Percentiles rank a stretch among this genome's conserved stretches.
These are phyloP conservation scores for Chaetogeoica ovagalla DNA, from an alignment of 2,888 invertebrate genomes.

Conservation along the genomic window DNA sequence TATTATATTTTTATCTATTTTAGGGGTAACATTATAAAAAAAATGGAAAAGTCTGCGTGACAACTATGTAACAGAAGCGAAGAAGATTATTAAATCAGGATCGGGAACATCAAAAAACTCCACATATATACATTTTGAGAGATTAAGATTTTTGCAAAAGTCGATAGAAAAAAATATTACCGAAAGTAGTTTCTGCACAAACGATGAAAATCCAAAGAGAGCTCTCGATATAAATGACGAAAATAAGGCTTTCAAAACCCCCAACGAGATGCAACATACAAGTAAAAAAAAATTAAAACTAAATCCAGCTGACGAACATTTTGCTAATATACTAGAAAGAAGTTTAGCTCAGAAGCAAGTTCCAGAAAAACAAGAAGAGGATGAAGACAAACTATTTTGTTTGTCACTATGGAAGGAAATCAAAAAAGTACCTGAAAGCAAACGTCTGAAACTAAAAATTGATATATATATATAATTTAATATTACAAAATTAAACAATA, in stretches of 20 bases:
- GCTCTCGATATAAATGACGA: neutral
- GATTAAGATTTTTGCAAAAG: constrained; percentile 23
- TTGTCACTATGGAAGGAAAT: constrained; percentile 27
- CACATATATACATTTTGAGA: constrained; percentile 22
- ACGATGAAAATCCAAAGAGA: constrained; percentile 17
- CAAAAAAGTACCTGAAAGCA: constrained; percentile 28
- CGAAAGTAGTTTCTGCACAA: constrained; percentile 14
- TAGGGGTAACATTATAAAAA: constrained; percentile 35
- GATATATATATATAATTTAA: constrained; percentile 29
- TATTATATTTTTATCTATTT: too few relatives aligned
- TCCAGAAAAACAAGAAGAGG: constrained; percentile 12
- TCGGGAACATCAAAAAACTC: constrained; percentile 21
- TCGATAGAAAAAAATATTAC: constrained; percentile 18
- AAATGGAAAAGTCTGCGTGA: constrained; percentile 36
- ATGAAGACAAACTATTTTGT: constrained; percentile 33
- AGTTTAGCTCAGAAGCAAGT: constrained; percentile 20
- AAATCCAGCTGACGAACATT: constrained; percentile 24
- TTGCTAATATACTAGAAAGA: constrained; percentile 25
- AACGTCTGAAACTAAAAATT: constrained; percentile 28
- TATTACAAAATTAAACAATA: constrained; percentile 21
- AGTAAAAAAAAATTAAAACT: constrained; percentile 27
- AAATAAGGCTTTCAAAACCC: constrained; percentile 7
- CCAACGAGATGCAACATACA: neutral
- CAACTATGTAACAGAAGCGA: constrained; percentile 29
- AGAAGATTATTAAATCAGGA: constrained; percentile 27